Percentiles rank a stretch among this genome's conserved stretches.
These are phyloP conservation scores for Agapornis canus DNA, from an alignment of 2,797 vertebrate species.

Conservation along the genomic window DNA sequence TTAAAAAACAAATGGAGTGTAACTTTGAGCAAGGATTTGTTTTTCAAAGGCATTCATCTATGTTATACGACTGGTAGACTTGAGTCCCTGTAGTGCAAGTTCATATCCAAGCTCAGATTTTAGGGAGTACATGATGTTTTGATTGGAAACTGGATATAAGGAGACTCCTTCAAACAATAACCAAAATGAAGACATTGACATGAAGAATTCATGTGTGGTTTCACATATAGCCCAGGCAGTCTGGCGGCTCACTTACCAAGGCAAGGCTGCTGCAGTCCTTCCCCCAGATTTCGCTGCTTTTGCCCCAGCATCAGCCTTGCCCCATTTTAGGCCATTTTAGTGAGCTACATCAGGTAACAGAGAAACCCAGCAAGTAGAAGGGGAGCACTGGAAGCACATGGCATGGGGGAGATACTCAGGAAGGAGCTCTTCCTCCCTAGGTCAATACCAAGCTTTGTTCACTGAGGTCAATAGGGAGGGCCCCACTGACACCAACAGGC, in stretches of 20 bases:
- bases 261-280: background rate
- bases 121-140: conserved; percentile 40
- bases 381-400: background rate
- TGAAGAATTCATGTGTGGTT: conserved; percentile 25
- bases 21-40: conserved; percentile 37
- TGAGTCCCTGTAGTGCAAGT: background rate
- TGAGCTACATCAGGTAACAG: background rate
- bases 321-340: background rate
- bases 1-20: conserved; percentile 11
- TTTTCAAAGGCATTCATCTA: conserved; percentile 33
- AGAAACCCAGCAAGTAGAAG: background rate
- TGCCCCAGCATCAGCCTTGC: background rate
- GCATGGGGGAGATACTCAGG: background rate
- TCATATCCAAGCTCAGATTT: background rate
- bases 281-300: background rate
- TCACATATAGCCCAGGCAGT: conserved; percentile 8
- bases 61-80: background rate
- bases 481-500: background rate
- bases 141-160: conserved; percentile 37
- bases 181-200: conserved; percentile 37
- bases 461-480: background rate
- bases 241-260: background rate
- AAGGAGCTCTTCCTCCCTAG: background rate
- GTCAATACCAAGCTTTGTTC: rapidly evolving
- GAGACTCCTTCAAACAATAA: conserved; percentile 46